A percentile compares a stretch with the other conserved stretches of the same genome.
phyloP scores from a whole-genome alignment of 1,140 invertebrate genomes.

The Nilaparvata lugens region DNA sequence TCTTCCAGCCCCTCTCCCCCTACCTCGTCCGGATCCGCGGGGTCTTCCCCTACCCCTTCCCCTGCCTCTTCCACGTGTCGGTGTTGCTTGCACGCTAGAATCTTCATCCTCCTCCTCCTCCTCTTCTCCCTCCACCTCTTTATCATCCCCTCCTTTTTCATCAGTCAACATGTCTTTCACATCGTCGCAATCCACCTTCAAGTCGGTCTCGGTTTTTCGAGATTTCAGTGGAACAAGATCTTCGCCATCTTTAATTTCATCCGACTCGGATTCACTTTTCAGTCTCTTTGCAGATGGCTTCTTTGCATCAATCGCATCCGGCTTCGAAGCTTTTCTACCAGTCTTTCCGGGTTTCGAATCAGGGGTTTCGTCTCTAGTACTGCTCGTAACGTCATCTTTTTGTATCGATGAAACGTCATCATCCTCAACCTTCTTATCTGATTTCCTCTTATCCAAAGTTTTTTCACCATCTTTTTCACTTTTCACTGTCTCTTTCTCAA shows the following conservation, averaged over 20 bases:
- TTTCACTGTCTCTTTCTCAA: too few species aligned
- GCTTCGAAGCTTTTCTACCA: too few species aligned
- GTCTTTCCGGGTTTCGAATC: too few species aligned
- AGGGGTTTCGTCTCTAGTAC: too few species aligned
- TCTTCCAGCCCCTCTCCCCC: neutral
- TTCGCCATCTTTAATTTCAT: neutral
- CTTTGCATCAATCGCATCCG: constrained; percentile 28
- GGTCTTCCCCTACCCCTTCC: neutral
- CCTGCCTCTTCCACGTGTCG: neutral
- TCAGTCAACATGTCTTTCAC: neutral
- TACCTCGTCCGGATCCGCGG: constrained; percentile 17
- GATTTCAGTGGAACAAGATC: neutral
- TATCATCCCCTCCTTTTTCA: neutral
- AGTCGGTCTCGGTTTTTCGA: constrained; percentile 15
- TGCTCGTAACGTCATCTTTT: too few species aligned
- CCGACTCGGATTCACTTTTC: neutral
- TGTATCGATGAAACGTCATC: too few species aligned
- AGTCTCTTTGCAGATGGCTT: constrained; percentile 35
- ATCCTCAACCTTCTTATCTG: too few species aligned
- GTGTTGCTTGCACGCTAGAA: neutral
- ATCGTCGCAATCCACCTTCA: neutral
- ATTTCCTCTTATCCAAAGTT: too few species aligned
- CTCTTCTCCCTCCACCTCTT: constrained; percentile 29
- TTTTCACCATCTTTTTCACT: neutral
- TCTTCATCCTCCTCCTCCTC: constrained; percentile 29